phyloP scores from a whole-genome alignment of 2,888 invertebrate species.

The Neocrepidodera transversa region DNA sequence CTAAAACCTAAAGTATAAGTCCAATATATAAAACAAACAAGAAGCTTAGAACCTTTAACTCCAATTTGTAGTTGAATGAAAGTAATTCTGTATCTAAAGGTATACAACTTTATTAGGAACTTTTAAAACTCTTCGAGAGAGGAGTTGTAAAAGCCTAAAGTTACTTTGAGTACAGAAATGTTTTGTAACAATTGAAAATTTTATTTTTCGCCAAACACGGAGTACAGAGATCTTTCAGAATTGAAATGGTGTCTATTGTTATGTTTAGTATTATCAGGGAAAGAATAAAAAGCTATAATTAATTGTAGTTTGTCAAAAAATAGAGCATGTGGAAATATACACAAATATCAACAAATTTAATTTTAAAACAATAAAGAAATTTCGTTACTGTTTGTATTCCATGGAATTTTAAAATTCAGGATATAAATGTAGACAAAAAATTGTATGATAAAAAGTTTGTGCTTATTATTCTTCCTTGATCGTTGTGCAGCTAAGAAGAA shows the following conservation, averaged over 20 bases:
- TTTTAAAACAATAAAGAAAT: too few relatives aligned
- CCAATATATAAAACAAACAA: neutral
- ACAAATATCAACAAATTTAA: too few relatives aligned
- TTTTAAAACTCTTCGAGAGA: too few relatives aligned
- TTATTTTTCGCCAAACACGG: neutral
- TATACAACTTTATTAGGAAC: neutral
- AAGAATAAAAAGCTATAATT: constrained; percentile 6
- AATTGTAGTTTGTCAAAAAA: neutral
- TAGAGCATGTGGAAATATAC: neutral
- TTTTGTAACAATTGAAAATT: neutral
- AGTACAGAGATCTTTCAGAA: neutral
- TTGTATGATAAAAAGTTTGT: too few relatives aligned
- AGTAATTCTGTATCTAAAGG: constrained; percentile 4
- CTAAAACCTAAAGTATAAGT: neutral
- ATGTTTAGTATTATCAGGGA: neutral
- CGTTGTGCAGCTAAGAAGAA: too few relatives aligned
- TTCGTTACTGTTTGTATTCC: too few relatives aligned
- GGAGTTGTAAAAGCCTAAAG: neutral
- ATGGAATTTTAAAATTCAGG: too few relatives aligned
- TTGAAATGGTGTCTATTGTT: neutral
- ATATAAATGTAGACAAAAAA: too few relatives aligned
- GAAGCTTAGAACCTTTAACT: neutral
- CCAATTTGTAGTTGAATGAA: constrained; percentile 12
- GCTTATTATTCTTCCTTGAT: too few relatives aligned
- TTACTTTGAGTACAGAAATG: constrained; percentile 3